A percentile compares a stretch with the other conserved stretches of the same genome.
phyloP scores from a whole-genome alignment of 2,888 invertebrate species.

The Drosophila pegasa region DNA sequence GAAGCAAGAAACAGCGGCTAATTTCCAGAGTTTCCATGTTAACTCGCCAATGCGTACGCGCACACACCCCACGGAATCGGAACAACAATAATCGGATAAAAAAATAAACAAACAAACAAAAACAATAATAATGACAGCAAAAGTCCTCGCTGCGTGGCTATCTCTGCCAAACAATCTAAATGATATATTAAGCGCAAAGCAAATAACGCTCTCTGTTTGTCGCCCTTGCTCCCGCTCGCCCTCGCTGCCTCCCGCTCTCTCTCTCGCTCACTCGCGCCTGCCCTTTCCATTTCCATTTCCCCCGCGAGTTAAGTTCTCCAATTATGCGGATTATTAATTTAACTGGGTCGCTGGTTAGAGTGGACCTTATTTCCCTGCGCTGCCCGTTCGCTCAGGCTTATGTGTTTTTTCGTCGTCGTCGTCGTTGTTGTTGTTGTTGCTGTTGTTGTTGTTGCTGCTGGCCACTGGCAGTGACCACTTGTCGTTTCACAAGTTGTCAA shows the following conservation, averaged over 20 bases:
- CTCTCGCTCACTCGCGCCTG: not conserved
- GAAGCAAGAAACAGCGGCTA: conserved; percentile 38
- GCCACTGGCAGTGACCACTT: conserved; percentile 64
- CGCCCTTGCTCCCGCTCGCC: conserved; percentile 25
- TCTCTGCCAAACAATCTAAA: conserved; percentile 84
- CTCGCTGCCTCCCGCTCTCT: conserved; percentile 11
- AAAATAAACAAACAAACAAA: conserved; percentile 21
- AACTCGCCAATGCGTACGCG: conserved; percentile 39
- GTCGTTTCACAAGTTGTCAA: conserved; percentile 83
- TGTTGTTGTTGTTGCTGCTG: conserved; percentile 23
- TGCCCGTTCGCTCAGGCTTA: conserved; percentile 13
- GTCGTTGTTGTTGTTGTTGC: conserved; percentile 21
- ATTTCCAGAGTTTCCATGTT: conserved; percentile 54
- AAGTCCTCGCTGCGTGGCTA: conserved; percentile 76
- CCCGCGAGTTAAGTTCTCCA: conserved; percentile 81
- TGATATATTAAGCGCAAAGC: conserved; percentile 85
- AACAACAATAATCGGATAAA: conserved; percentile 39
- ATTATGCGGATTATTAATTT: conserved; percentile 85
- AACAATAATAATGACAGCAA: conserved; percentile 73
- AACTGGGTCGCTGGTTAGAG: conserved; percentile 77
- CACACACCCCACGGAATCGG: conserved; percentile 27
- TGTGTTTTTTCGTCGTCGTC: conserved; percentile 1
- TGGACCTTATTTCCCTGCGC: conserved; percentile 10
- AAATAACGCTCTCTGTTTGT: conserved; percentile 77
- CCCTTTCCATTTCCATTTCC: conserved; percentile 20